Evolutionary conservation across 1,140 invertebrate species (phyloP), one percentile per base, ranked within the genome.

Genomic region (Drosophila ironensis): DNA sequence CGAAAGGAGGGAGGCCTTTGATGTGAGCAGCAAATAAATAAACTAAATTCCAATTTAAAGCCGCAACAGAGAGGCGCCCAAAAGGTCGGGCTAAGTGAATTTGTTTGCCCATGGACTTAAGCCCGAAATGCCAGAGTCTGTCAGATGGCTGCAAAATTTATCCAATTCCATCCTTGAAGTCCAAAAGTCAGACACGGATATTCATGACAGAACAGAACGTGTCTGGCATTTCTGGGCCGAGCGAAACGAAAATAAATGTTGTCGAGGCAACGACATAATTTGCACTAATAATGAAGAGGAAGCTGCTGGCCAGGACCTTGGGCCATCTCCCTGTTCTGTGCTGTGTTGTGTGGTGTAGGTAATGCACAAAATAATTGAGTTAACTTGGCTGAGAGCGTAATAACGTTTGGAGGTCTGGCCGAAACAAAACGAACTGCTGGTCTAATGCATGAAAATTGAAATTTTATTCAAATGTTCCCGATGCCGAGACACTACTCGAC

Each of bases 391-490:
- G 76, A 71, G 47, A 40, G 52, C 69, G 56, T 52, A 40, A 57
- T 66, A 60, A 33, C 7, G 42, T 59, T 46, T 20, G 64, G 50
- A 53, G 42, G 2, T 48, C 44, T n/a, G n/a, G n/a, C n/a, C n/a
- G n/a, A 40, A 57, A 66, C 35, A 48, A 48, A 40, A 46, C 54
- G n/a, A n/a, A n/a, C 28, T 30, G 40, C 35, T 22, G 35, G 38
- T 38, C n/a, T 38, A 16, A 80, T 80, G 76, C 76, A 66, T 59
- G 78, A 84, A 70, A 77, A 82, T 82, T 84, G 72, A 82, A 82
- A 77, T 84, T 80, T 74, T 80, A 80, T 80, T 75, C 71, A 80
- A 80, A 80, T 78, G 30, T n/a, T n/a, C 11, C 59, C 42, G 20
- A 33, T 12, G n/a, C n/a, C n/a, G n/a, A 8, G 17, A 41, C n/a